Base-by-base conservation (phyloP, 1,140 invertebrate genomes). In the Tenebrio molitor region DNA sequence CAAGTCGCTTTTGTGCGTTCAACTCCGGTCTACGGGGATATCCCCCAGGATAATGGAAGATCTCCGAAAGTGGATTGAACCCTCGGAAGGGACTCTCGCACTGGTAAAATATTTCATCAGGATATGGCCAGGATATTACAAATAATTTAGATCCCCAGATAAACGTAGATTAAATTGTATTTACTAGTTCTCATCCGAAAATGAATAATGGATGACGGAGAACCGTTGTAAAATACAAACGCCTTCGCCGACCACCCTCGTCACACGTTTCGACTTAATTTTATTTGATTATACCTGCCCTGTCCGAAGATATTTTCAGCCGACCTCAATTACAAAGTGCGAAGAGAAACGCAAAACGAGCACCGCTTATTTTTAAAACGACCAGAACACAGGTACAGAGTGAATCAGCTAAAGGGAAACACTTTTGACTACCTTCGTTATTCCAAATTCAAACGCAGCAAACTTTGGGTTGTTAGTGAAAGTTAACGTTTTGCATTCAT, bases 11-110 rank as follows among this genome's bases (percentile, higher is more conserved):
- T 69, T 69, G 66, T 69, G 44, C 42, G 66, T 69, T 50, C 23
- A 69, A 25, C 66, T 53, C 17, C 39, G 66, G 66, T 69, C 42
- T 39, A 69, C 33, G 42, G 66, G 66, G 66, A 69, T 69, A 69
- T 69, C 42, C 66, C 29, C 39, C 42, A 50, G 66, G 66, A 69
- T 69, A 69, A 69, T 69, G 29, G 66, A 53, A 69, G 66, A 69
- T 69, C 66, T 46, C 34, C 14, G 64, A 66, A 66, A 66, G 64
- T 66, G 64, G 64, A 66, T 66, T 66, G 64, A 66, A 66, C 64
- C 36, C 42, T 44, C 36, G 23, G 64, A 44, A 44, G 64, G 36
- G 39, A 44, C 64, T 66, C 19, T 66, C 64, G 14, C 34, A 42
- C 62, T 65, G 62, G 33, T 65, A 42, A 65, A 66, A 66, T 66